phyloP scores from a whole-genome alignment of 92 coral and sea anemone genomes.

The Palythoa grandis region DNA sequence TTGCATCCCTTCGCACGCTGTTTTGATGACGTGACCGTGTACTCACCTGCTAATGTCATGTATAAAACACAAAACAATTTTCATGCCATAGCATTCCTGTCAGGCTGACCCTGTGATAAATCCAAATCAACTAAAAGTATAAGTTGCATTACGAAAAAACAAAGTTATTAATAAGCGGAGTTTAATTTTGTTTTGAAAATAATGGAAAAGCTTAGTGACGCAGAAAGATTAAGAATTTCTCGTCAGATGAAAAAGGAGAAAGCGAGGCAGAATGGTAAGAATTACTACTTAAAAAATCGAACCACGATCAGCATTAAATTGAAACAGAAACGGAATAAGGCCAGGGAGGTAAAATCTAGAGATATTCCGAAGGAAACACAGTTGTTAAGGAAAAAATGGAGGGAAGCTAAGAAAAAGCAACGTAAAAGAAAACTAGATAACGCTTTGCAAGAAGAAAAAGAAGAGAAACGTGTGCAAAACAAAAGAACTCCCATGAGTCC shows the following conservation, averaged over 20 bases:
- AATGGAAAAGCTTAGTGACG: not conserved
- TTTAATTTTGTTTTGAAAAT: not conserved
- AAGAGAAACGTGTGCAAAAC: not conserved
- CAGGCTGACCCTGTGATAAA: not conserved
- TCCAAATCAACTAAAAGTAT: not conserved
- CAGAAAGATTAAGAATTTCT: slow-evolving; percentile 14
- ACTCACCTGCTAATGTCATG: not conserved
- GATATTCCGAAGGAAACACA: slow-evolving; percentile 18
- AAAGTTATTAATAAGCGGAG: not conserved
- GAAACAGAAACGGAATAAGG: not conserved
- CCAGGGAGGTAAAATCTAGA: slow-evolving; percentile 6
- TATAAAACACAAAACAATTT: not conserved
- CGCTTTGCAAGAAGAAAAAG: slow-evolving; percentile 1
- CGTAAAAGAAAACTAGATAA: slow-evolving; percentile 16
- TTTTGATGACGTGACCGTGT: slow-evolving; percentile 2
- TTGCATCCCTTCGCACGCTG: not conserved
- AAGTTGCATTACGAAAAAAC: not conserved
- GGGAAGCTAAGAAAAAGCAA: slow-evolving; percentile 16
- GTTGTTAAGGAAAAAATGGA: slow-evolving; percentile 25
- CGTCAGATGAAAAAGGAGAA: slow-evolving; percentile 13
- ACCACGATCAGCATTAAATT: slow-evolving; percentile 5
- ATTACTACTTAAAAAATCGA: not conserved
- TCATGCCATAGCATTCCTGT: not conserved
- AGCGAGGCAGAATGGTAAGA: slow-evolving; percentile 25
- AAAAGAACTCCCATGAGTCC: not conserved